Evolutionary conservation across 37 sponge, comb jelly and placozoan species (phyloP).

Genomic region (Crambe crambe): DNA sequence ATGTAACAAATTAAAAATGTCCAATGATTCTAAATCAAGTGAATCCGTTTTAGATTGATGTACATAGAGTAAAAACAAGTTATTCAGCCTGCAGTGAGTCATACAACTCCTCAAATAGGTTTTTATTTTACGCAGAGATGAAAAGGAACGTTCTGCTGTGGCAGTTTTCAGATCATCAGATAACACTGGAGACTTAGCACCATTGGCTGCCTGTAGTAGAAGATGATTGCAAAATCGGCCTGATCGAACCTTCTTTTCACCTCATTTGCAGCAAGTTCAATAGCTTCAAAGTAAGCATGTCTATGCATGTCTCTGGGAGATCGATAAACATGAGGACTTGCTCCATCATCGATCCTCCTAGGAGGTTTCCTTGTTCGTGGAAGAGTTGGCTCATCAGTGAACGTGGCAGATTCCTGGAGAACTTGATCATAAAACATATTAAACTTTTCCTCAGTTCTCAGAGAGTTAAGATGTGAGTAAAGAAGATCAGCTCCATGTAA

Average conservation of each 20-base stretch:
- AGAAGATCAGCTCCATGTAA: constrained; percentile 35
- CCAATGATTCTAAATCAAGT: too few relatives aligned
- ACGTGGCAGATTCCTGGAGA: neutral
- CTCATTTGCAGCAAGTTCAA: constrained; percentile 36
- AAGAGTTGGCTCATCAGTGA: constrained; percentile 47
- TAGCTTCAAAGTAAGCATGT: constrained; percentile 41
- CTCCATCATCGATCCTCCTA: constrained; percentile 57
- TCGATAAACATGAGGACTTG: constrained; percentile 13
- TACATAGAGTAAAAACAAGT: constrained; percentile 27
- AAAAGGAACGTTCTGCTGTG: constrained; percentile 33
- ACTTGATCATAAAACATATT: constrained; percentile 25
- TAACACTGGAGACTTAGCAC: too few relatives aligned
- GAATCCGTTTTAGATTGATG: too few relatives aligned
- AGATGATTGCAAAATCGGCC: constrained; percentile 19
- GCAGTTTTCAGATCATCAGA: too few relatives aligned
- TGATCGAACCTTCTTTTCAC: constrained; percentile 45
- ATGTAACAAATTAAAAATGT: too few relatives aligned
- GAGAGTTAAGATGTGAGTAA: constrained; percentile 20
- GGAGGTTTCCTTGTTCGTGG: constrained; percentile 33
- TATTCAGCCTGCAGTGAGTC: too few relatives aligned
- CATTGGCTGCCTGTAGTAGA: too few relatives aligned
- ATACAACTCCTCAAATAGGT: too few relatives aligned
- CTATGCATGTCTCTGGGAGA: constrained; percentile 25
- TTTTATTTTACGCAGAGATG: constrained; percentile 26
- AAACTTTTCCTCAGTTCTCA: constrained; percentile 42